Evolutionary conservation across 1,140 invertebrate species (phyloP), one percentile per base, ranked within the genome.

Genomic region (Brachionus manjavacas): DNA sequence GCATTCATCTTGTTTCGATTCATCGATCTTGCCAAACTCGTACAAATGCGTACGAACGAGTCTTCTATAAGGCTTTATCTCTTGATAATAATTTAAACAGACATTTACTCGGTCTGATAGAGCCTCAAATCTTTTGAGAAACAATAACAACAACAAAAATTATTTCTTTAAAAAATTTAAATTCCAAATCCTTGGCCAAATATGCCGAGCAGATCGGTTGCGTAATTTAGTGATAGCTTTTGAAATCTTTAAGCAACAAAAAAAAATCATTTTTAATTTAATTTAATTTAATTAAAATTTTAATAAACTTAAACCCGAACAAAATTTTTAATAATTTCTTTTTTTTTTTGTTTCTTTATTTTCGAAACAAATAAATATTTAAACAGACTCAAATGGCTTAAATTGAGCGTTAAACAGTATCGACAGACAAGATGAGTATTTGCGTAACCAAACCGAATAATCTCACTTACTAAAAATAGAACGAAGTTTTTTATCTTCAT

Each of bases 21-120:
- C 11, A 72, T 72, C 68, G 68, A 72, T 41, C 68, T 41, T 41
- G 31, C n/a, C 39, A 16, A 41, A 72, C n/a, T 72, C 31, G 4
- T 43, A 72, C 31, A 72, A 72, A 41, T 39, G 35, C 31, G n/a
- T n/a, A n/a, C n/a, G n/a, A n/a, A n/a, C n/a, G 8, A 23, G 25
- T 23, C 23, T 68, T 68, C 16, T 68, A n/a, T n/a, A 68, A 31
- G 66, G 66, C 66, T 68, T 68, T 68, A 68, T 39, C 68, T 72
- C 35, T 72, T 72, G 68, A 72, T 72, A 41, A 72, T 72, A 72
- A 68, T 68, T 68, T 41, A 41, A 72, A 39, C 35, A 72, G 68
- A 72, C 68, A 41, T 68, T 68, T 68, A 23, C n/a, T 20, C 52
- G 20, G 52, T 60, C 16, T 23, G 20, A 20, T 4, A 20, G 46